Base-by-base conservation (phyloP, 2,888 invertebrate species). In the Auanema freiburgensis region DNA sequence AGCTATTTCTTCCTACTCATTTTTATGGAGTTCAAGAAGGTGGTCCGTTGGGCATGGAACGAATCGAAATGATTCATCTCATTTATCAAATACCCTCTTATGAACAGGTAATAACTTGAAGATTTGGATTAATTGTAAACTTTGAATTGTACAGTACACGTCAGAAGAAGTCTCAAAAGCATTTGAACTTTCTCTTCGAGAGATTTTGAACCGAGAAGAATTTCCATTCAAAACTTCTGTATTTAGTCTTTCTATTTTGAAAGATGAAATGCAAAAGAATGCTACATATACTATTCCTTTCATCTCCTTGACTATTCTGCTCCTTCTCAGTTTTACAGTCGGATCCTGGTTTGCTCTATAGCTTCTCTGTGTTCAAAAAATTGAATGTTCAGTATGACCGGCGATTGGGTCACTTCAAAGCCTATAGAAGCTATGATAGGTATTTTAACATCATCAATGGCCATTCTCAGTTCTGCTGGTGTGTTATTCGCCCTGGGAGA, bases 181-280 rank as follows among this genome's bases (percentile, higher is more conserved):
- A 2, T 75, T 81, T 59, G 80, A 81, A 54, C 53, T 63, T 8
- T 67, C 79, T 0, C 53, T 81, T 49, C 68, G 64, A 1, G 65
- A 68, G 11, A 67, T 75, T 16, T 61, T 81, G 11, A 72, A 61
- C 10, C 66, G 67, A 12, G 66, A 76, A 49, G 63, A 53, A 1
- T 60, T 56, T 44, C 61, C 61, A 1, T 72, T 76, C 41, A 68
- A 67, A 10, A 72, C 72, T 6, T 68, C 73, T 8, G 69, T 76
- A 64, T 76, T 76, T 64, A 78, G 78, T 55, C 50, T 83, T 23
- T 72, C 79, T 6, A 83, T 82, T 59, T 65, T 83, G 52, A 79
- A 79, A 69, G 73, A 79, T 33, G 83, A 83, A 63, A 79, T 83
- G 79, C 72, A 75, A 56, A 83, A 83, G 67, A 83, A 83, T 65